Evolutionary conservation across 2,113 vertebrate species (phyloP).

Genomic region (Nanorana parkeri): DNA sequence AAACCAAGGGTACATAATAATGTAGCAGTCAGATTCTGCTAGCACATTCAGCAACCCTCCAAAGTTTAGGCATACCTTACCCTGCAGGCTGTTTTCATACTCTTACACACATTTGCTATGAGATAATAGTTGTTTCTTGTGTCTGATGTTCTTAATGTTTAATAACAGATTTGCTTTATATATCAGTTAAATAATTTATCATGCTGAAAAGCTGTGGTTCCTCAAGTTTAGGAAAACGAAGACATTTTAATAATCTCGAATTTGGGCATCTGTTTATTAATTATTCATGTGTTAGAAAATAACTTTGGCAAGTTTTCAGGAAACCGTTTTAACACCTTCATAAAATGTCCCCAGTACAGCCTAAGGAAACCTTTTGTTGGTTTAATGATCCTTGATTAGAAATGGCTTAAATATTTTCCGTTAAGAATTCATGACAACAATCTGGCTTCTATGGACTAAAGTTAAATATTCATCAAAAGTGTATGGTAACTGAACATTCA

Average conservation of each 20-base stretch:
- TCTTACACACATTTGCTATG: too few relatives aligned
- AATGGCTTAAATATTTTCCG: slow-evolving; percentile 35
- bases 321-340: not conserved
- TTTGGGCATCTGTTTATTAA: slow-evolving; percentile 11
- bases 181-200: too few relatives aligned
- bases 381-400: slow-evolving; percentile 40
- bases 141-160: too few relatives aligned
- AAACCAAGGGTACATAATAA: too few relatives aligned
- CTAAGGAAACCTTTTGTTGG: slow-evolving; percentile 14
- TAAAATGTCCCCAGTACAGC: slow-evolving; percentile 9
- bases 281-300: slow-evolving; percentile 29
- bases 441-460: not conserved
- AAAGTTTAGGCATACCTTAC: too few relatives aligned
- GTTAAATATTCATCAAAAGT: not conserved
- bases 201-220: too few relatives aligned
- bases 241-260: not conserved
- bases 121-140: too few relatives aligned
- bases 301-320: slow-evolving; percentile 16
- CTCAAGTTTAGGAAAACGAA: not conserved
- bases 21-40: too few relatives aligned
- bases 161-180: too few relatives aligned
- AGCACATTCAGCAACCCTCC: too few relatives aligned
- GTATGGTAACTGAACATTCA: not conserved
- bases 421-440: slow-evolving; percentile 39
- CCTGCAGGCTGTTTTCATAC: too few relatives aligned